Base-by-base conservation (phyloP, 35 echinoderm and acorn worm genomes). In the Apostichopus californicus region DNA sequence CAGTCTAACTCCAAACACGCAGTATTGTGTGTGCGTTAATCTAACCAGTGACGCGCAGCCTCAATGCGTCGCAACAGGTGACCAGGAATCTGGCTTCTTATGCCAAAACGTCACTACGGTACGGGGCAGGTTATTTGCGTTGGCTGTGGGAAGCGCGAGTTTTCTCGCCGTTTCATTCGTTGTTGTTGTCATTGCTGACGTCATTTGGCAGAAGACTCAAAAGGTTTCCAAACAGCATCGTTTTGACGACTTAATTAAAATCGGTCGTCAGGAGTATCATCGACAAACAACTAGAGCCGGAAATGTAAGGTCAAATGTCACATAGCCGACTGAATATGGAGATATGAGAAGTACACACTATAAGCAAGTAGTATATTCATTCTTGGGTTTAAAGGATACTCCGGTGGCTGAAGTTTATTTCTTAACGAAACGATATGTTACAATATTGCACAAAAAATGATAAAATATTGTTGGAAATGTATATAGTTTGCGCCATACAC, bases 221-320 rank as follows among this genome's bases (percentile, higher is more conserved):
- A 85, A 23, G 5, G 55, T 22, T 56, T 56, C 81, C 17, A 59
- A 58, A 55, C 28, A 85, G 17, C 17, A 59, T 85, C 81, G 54
- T 11, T 85, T 14, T 58, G 57, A 85, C 1, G 55, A 85, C 55
- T 59, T 85, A 12, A 85, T 85, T 15, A 55, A 24, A 21, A 25
- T 85, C 10, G 81, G 81, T 85, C 81, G 81, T 54, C 81, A 85
- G 56, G 81, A 85, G 57, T 59, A n/a, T 22, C 15, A 75, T 12
- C 12, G 57, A 12, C 15, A 56, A 56, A 17, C 80, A 14, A 83
- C 17, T 9, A 52, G 15, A 20, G 13, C 56, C 53, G 8, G 34
- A 57, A 81, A 54, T 15, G 22, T 6, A 55, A 26, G 54, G 13
- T 14, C 9, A 46, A 54, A 26, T 52, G 25, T 13, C 18, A 77